phyloP scores from a whole-genome alignment of 2,888 invertebrate genomes.

The Hemithea aestivaria region DNA sequence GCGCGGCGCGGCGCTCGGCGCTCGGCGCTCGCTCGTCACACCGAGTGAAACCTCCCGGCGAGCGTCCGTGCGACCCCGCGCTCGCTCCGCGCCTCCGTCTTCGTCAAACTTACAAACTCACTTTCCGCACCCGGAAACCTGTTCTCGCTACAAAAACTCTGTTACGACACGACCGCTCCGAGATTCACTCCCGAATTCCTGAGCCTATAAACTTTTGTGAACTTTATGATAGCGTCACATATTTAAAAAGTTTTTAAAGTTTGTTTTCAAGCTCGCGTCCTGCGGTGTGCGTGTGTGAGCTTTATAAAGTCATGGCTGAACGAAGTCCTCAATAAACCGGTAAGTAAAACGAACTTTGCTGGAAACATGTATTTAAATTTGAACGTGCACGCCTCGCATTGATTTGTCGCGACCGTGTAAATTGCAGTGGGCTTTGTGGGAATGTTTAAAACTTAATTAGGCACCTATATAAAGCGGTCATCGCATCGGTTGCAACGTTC shows the following conservation, averaged over 20 bases:
- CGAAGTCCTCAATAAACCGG: slow-evolving; percentile 69
- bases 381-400: slow-evolving; percentile 21
- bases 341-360: slow-evolving; percentile 67
- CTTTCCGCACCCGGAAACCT: slow-evolving; percentile 60
- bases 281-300: slow-evolving; percentile 52
- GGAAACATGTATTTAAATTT: slow-evolving; percentile 45
- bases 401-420: slow-evolving; percentile 17
- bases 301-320: slow-evolving; percentile 58
- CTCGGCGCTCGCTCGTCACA: slow-evolving; percentile 46
- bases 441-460: slow-evolving; percentile 25
- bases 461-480: too few relatives aligned
- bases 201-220: slow-evolving; percentile 24
- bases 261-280: slow-evolving; percentile 52
- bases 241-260: slow-evolving; percentile 61
- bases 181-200: slow-evolving; percentile 40
- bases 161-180: slow-evolving; percentile 37
- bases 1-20: slow-evolving; percentile 37
- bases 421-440: slow-evolving; percentile 19
- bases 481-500: background rate
- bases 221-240: slow-evolving; percentile 33
- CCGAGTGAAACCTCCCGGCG: slow-evolving; percentile 56
- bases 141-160: slow-evolving; percentile 48
- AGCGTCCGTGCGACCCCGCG: slow-evolving; percentile 46
- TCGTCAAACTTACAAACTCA: slow-evolving; percentile 63
- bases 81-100: slow-evolving; percentile 39